Evolutionary conservation across 2,888 invertebrate species (phyloP).

Genomic region (Rhingia rostrata): DNA sequence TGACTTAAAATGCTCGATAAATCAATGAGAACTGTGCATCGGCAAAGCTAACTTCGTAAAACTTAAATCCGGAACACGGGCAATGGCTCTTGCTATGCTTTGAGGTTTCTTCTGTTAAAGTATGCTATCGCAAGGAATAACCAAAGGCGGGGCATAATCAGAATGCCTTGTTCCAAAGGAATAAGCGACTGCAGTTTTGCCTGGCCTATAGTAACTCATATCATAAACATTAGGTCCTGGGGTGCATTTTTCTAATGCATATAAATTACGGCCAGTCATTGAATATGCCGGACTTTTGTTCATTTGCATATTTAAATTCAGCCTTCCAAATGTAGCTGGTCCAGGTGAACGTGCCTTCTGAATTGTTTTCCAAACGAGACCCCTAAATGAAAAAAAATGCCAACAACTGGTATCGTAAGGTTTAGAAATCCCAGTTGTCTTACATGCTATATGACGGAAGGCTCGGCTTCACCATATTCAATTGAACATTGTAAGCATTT

Average conservation of each 20-base stretch:
- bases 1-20: too few relatives aligned
- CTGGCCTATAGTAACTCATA: conserved; percentile 79
- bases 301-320: conserved; percentile 76
- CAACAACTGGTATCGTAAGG: background rate
- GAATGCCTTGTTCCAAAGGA: conserved; percentile 81
- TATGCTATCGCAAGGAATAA: conserved; percentile 80
- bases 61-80: too few relatives aligned
- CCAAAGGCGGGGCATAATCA: conserved; percentile 80
- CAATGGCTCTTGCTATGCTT: too few relatives aligned
- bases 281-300: conserved; percentile 78
- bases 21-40: too few relatives aligned
- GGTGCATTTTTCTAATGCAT: conserved; percentile 67
- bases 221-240: conserved; percentile 80
- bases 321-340: conserved; percentile 80
- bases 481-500: conserved; percentile 77
- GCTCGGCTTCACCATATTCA: background rate
- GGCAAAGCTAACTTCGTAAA: too few relatives aligned
- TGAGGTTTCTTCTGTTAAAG: too few relatives aligned
- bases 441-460: conserved; percentile 80
- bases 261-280: conserved; percentile 75
- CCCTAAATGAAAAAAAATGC: conserved; percentile 75
- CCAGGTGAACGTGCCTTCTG: conserved; percentile 79
- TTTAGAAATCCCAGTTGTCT: conserved; percentile 42
- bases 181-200: conserved; percentile 78
- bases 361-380: conserved; percentile 74